Base-by-base conservation (phyloP, 2,797 vertebrate species). In the Gephyroberyx darwinii region DNA sequence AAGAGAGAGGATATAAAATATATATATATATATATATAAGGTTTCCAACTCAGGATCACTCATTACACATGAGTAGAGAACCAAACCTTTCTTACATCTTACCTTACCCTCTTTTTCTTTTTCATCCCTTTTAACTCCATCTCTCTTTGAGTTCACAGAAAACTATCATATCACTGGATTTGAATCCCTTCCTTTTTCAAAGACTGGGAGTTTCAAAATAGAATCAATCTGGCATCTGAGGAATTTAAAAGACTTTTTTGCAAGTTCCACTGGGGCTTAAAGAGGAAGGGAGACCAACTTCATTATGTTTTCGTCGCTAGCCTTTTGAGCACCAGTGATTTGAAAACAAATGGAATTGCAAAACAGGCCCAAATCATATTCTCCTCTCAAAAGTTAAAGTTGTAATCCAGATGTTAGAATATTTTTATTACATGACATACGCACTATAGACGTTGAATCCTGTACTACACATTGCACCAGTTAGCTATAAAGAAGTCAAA, bases 131-230 rank as follows among this genome's bases (percentile, higher is more conserved):
- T 63, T 30, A 14, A 13, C 6, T 55, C 51, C 20, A 30, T 58
- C 31, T 57, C 35, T 51, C 26, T 55, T 13, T 22, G 33, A 50
- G 30, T 54, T 72, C 19, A 37, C 51, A 54, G 43, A 31, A 74
- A 37, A 26, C n/a, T n/a, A n/a, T n/a, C n/a, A n/a, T n/a, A n/a
- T n/a, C 19, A 56, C 56, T 53, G 43, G 71, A 73, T 67, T 68
- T 54, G 61, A 54, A 31, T n/a, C 65, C 9, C 30, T 2, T 65
- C 4, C 51, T 63, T 33, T 51, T 58, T 67, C 60, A 41, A 22
- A 7, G 39, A 63, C 2, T 52, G 31, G 1, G 12, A 69, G 47
- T 74, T 73, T 78, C 35, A 61, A 78, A 78, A 82, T 72, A 72
- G 56, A 68, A 51, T 64, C 50, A 22, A 56, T 50, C 53, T 77